These are phyloP conservation scores for Tridacna gigas DNA, from an alignment of 2,888 invertebrate genomes.

Conservation along the genomic window DNA sequence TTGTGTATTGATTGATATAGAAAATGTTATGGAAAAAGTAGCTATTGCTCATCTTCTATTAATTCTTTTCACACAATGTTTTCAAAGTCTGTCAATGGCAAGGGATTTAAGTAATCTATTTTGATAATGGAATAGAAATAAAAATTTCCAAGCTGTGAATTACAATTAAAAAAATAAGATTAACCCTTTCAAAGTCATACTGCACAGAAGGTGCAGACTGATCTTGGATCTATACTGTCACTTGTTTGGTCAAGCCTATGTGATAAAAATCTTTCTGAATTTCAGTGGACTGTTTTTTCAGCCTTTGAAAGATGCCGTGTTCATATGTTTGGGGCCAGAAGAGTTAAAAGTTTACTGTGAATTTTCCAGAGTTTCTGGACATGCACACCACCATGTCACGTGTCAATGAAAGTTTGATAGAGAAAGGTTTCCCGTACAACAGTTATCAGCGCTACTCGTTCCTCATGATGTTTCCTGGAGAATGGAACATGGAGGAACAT, in stretches of 20 bases:
- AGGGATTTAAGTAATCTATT: no score
- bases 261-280: not conserved
- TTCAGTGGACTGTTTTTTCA: not conserved
- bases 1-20: no score
- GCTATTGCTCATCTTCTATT: no score
- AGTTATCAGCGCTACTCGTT: conserved; percentile 60
- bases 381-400: conserved; percentile 65
- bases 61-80: no score
- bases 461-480: conserved; percentile 64
- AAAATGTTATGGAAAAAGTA: no score
- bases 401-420: conserved; percentile 64
- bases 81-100: no score
- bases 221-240: no score
- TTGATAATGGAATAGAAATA: not conserved
- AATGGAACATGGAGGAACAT: conserved; percentile 38
- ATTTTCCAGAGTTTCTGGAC: conserved; percentile 67
- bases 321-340: not conserved
- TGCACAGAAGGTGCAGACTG: no score
- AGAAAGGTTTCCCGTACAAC: conserved; percentile 66
- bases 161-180: no score
- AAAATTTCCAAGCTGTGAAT: not conserved
- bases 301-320: not conserved
- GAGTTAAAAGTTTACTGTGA: not conserved
- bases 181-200: no score
- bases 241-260: not conserved